Evolutionary conservation across 2,113 vertebrate species (phyloP), one percentile per base, ranked within the genome.

Genomic region (Pseudois nayaur): DNA sequence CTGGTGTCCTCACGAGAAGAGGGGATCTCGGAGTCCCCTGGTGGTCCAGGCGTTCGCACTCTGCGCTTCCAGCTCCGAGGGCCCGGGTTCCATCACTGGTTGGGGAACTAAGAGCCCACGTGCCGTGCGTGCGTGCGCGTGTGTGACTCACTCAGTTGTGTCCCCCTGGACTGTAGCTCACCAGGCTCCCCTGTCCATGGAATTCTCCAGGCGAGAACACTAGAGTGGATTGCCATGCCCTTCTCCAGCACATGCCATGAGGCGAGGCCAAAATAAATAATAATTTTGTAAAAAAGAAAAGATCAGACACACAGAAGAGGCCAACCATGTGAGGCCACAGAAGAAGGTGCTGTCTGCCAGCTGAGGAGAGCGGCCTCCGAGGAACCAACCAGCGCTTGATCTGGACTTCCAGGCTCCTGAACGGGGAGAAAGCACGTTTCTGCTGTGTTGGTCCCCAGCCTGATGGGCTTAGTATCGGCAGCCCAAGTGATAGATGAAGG

Each of bases 21-120:
- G 91, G 40, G 43, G 67, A 50, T 60, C 36, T 57, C 54, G 54
- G 45, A 29, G 36, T 7, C 25, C n/a, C n/a, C n/a, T 3, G 67
- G 36, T 3, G 71, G 23, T 14, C 23, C 40, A 2, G 12, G 74
- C 19, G 36, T 43, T 27, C 0, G 6, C 36, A 2, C 36, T 2
- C 21, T 14, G 21, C 11, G 36, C 36, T 43, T 40, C 36, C 71
- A 43, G 71, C 40, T 76, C 21, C 3, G 23, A 14, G 23, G 71
- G 36, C 71, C 1, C 11, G 71, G 71, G 36, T 17, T 3, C 71
- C 71, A 14, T 6, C 12, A 3, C 71, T 25, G 36, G 71, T 0
- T 25, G 36, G 67, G 36, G 21, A 13, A 25, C 36, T 4, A 8
- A 76, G 71, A 76, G 36, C 71, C 36, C 40, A 14, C 12, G 8